A percentile compares a stretch with the other conserved stretches of the same genome.
Conservation (phyloP, 1,140 invertebrate genomes). For the Formica exsecta region DNA sequence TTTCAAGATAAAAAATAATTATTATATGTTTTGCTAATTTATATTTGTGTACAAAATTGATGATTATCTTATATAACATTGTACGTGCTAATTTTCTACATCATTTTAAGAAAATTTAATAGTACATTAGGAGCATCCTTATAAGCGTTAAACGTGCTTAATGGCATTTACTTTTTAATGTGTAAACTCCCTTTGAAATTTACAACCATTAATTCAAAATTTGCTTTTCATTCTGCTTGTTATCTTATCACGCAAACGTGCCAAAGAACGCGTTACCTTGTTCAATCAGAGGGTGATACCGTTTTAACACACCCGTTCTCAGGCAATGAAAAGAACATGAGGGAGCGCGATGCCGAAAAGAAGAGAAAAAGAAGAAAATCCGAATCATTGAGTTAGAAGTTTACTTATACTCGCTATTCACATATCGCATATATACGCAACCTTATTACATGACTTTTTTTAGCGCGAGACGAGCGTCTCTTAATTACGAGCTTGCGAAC, state of each 20-base stretch:
- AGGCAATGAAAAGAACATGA: neutral
- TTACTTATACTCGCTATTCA: slow-evolving; percentile 30
- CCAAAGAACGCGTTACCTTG: slow-evolving; percentile 10
- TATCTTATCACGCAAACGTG: slow-evolving; percentile 37
- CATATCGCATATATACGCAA: slow-evolving; percentile 5
- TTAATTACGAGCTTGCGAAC: neutral
- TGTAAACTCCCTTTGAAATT: slow-evolving; percentile 56
- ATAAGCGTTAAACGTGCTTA: too few relatives aligned
- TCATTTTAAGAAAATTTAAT: neutral
- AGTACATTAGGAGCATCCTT: too few relatives aligned
- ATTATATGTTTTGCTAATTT: neutral
- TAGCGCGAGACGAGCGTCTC: neutral
- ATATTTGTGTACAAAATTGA: neutral
- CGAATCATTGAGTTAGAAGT: slow-evolving; percentile 20
- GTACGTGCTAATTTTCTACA: neutral
- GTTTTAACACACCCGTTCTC: neutral
- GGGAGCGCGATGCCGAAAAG: neutral
- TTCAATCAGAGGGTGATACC: neutral
- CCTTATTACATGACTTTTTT: slow-evolving; percentile 48
- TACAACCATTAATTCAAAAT: slow-evolving; percentile 67
- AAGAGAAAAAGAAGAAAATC: neutral
- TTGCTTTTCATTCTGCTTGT: slow-evolving; percentile 54
- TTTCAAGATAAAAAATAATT: neutral
- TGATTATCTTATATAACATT: neutral
- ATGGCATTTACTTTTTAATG: neutral